These are phyloP conservation scores for Aphyosemion australe DNA, from an alignment of 2,113 vertebrate genomes.

Conservation along the genomic window DNA sequence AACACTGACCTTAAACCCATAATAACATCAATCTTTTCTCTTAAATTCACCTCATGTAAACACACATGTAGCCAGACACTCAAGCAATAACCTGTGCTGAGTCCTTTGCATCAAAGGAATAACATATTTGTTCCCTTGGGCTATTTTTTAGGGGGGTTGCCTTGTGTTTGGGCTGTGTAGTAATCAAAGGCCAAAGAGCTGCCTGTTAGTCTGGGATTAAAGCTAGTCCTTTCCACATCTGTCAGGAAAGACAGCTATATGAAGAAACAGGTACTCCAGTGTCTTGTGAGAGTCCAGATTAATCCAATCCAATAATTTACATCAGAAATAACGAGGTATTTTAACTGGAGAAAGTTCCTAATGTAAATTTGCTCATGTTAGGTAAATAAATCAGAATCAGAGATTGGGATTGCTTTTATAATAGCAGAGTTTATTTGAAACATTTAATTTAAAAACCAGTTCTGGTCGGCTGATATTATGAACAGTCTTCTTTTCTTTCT, in stretches of 20 bases:
- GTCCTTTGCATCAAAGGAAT: slow-evolving; percentile 60
- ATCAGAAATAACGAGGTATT: neutral
- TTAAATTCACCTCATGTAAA: slow-evolving; percentile 12
- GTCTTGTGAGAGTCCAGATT: slow-evolving; percentile 67
- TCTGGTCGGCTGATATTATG: slow-evolving; percentile 21
- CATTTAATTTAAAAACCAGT: neutral
- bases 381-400: too few relatives aligned
- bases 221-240: slow-evolving; percentile 69
- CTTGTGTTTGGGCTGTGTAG: slow-evolving; percentile 41
- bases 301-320: neutral
- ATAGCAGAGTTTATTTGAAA: too few relatives aligned
- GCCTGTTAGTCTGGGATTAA: slow-evolving; percentile 79
- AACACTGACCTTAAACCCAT: slow-evolving; percentile 38
- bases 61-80: slow-evolving; percentile 32
- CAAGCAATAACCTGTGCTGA: slow-evolving; percentile 44
- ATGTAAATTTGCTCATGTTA: too few relatives aligned
- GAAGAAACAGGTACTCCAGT: slow-evolving; percentile 48
- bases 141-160: too few relatives aligned
- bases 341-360: neutral
- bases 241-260: slow-evolving; percentile 73
- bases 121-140: slow-evolving; percentile 54
- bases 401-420: too few relatives aligned
- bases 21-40: slow-evolving; percentile 33
- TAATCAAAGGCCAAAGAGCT: slow-evolving; percentile 73
- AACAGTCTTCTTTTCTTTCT: slow-evolving; percentile 3